Evolutionary conservation across 2,888 invertebrate genomes (phyloP).

Genomic region (Vanessa cardui): DNA sequence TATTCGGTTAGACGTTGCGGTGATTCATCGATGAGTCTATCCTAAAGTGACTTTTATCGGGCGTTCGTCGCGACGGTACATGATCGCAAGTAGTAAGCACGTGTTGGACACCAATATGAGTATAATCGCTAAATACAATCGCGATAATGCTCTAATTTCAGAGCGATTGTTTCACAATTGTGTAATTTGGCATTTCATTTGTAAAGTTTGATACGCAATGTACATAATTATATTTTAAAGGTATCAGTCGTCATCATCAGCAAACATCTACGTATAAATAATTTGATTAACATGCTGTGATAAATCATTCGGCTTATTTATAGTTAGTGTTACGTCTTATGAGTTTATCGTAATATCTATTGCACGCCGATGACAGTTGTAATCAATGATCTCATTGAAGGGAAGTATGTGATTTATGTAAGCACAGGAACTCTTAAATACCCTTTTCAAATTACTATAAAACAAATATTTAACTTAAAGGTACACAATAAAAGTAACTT

Average conservation of each 20-base stretch:
- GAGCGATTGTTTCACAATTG: conserved; percentile 26
- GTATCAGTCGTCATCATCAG: no score
- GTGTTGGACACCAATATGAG: conserved; percentile 39
- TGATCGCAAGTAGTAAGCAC: conserved; percentile 47
- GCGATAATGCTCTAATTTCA: conserved; percentile 37
- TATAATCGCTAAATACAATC: conserved; percentile 24
- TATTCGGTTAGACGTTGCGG: conserved; percentile 68
- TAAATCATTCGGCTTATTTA: conserved; percentile 6
- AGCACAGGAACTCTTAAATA: conserved; percentile 24
- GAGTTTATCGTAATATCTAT: conserved; percentile 14
- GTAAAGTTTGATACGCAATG: background rate
- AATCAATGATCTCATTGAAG: conserved; percentile 22
- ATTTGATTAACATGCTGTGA: background rate
- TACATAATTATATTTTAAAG: no score
- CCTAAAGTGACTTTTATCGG: conserved; percentile 75
- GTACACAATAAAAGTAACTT: conserved; percentile 60
- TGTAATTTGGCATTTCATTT: conserved; percentile 30
- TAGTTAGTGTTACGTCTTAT: background rate
- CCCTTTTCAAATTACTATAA: conserved; percentile 36
- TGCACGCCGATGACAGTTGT: conserved; percentile 10
- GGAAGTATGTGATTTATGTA: conserved; percentile 18
- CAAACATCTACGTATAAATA: background rate
- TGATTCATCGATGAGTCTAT: conserved; percentile 83
- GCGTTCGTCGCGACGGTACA: conserved; percentile 52
- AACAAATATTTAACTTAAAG: conserved; percentile 39